Conservation (phyloP, 92 coral and sea anemone species). For the Parazoanthus darwini region DNA sequence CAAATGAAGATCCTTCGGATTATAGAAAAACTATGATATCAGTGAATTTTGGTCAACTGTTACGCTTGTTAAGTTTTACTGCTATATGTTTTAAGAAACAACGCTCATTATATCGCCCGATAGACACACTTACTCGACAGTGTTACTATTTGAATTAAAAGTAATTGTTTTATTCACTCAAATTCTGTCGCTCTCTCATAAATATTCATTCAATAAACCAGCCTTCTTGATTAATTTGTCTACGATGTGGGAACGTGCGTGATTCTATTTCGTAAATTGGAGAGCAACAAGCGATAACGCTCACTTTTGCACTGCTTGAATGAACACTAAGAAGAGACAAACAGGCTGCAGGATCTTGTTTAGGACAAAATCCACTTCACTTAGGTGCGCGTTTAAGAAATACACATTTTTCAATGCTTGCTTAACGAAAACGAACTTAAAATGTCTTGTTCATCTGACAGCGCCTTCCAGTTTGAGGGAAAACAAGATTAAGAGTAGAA, state of each 20-base stretch:
- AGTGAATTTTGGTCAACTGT: not conserved
- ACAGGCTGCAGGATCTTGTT: not conserved
- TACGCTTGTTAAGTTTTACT: conserved; percentile 14
- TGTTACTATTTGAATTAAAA: not conserved
- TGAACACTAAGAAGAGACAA: not conserved
- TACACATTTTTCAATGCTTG: not conserved
- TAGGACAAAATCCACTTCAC: not conserved
- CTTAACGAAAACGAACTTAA: not conserved
- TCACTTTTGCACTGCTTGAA: not conserved
- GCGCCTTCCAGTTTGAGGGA: not conserved
- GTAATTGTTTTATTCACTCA: not conserved
- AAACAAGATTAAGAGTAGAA: not conserved
- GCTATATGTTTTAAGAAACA: not conserved
- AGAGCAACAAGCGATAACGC: not conserved
- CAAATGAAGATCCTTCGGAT: not conserved
- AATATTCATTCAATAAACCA: conserved; percentile 19
- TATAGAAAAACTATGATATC: not conserved
- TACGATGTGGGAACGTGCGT: not conserved
- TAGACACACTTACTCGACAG: not conserved
- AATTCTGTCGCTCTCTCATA: conserved; percentile 24
- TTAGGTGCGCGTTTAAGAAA: not conserved
- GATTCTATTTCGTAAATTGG: conserved; percentile 4
- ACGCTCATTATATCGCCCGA: not conserved
- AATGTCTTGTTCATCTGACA: not conserved
- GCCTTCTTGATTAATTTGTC: conserved; percentile 20